phyloP scores from a whole-genome alignment of 2,113 vertebrate genomes.

The Calyptomena viridis region DNA sequence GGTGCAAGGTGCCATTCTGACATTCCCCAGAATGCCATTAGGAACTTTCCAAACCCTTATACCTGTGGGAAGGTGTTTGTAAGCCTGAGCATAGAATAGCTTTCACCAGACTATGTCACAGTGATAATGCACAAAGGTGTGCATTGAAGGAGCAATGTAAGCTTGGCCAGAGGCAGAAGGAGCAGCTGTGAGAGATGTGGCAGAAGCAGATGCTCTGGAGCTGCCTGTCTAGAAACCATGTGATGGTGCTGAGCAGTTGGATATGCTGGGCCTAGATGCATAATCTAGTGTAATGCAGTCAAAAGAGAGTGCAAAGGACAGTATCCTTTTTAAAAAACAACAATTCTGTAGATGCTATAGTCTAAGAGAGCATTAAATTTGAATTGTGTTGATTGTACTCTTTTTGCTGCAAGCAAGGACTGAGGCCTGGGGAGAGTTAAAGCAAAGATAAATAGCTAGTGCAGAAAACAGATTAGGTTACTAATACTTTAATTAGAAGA shows the following conservation, averaged over 20 bases:
- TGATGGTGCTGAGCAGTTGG: neutral
- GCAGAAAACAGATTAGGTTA: neutral
- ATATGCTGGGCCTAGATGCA: neutral
- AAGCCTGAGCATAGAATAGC: neutral
- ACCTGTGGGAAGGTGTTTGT: neutral
- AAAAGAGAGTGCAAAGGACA: neutral
- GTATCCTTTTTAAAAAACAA: neutral
- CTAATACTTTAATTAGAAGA: neutral
- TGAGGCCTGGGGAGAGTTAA: neutral
- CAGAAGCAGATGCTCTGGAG: neutral
- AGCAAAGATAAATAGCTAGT: neutral
- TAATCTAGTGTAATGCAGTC: neutral
- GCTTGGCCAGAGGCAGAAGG: neutral
- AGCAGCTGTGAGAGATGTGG: neutral
- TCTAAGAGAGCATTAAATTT: neutral
- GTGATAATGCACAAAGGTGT: neutral
- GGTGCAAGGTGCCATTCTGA: rapidly evolving
- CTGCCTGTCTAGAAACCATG: neutral
- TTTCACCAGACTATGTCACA: neutral
- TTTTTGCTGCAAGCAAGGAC: neutral
- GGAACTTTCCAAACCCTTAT: neutral
- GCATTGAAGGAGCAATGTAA: neutral
- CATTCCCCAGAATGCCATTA: neutral
- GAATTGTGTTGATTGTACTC: neutral
- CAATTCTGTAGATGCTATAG: neutral